phyloP scores from a whole-genome alignment of 1,140 invertebrate genomes.

The Drosophila nebulosa region DNA sequence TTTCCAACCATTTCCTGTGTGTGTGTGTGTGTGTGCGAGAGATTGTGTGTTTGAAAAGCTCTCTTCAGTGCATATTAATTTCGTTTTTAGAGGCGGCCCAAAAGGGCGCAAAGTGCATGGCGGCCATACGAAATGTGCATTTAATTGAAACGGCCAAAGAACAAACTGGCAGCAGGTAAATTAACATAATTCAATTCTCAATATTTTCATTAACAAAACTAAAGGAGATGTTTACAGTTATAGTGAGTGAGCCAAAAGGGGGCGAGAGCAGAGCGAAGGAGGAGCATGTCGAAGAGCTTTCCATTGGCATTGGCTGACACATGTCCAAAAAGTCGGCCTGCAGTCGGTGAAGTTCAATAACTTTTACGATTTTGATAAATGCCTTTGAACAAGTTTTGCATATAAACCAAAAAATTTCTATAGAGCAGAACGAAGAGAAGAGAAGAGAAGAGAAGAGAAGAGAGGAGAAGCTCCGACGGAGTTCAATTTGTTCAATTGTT shows the following conservation, averaged over 20 bases:
- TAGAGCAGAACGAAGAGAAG: conserved; percentile 58
- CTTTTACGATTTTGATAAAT: conserved; percentile 63
- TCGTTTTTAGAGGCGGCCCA: conserved; percentile 1
- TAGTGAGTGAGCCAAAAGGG: background rate
- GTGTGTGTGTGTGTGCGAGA: background rate
- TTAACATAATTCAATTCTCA: conserved; percentile 59
- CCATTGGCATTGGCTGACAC: conserved; percentile 45
- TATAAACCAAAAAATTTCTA: conserved; percentile 63
- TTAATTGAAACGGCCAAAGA: conserved; percentile 47
- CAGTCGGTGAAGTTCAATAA: conserved; percentile 63
- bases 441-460: conserved; percentile 50
- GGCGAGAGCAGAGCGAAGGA: background rate
- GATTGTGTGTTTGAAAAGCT: background rate
- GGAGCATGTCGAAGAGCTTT: conserved; percentile 35
- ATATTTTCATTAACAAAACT: conserved; percentile 70
- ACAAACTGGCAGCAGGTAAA: conserved; percentile 25
- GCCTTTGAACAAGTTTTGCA: conserved; percentile 74
- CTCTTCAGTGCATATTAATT: conserved; percentile 74
- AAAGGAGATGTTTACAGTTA: conserved; percentile 61
- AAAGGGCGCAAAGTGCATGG: conserved; percentile 57
- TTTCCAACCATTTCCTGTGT: conserved; percentile 72
- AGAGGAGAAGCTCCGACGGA: background rate
- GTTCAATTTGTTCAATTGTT: conserved; percentile 62
- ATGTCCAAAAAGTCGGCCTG: conserved; percentile 26
- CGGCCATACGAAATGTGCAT: conserved; percentile 76